Conservation (phyloP, 2,888 invertebrate species). For the Microdon myrmicae region DNA sequence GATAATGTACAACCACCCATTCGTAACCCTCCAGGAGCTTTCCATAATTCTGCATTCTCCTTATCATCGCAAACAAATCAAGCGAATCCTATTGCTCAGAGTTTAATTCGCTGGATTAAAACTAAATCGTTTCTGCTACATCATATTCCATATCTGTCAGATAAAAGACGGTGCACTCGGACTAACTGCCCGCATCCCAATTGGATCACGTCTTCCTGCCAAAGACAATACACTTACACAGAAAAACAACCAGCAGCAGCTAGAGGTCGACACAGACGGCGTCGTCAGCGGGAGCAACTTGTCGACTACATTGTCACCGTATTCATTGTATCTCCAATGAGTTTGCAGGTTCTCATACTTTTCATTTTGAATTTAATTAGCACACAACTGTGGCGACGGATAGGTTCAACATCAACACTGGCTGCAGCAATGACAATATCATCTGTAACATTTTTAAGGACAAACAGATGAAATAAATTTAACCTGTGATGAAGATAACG, state of each 20-base stretch:
- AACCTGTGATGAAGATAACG: slow-evolving; percentile 20
- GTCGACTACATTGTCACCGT: slow-evolving; percentile 24
- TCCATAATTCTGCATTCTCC: slow-evolving; percentile 66
- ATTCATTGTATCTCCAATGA: slow-evolving; percentile 37
- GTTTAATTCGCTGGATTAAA: slow-evolving; percentile 66
- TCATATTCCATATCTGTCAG: slow-evolving; percentile 58
- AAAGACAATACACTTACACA: slow-evolving; percentile 19
- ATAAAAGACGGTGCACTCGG: background rate
- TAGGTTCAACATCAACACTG: slow-evolving; percentile 10
- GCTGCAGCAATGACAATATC: slow-evolving; percentile 19
- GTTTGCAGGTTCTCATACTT: slow-evolving; percentile 44
- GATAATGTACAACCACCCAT: slow-evolving; percentile 66
- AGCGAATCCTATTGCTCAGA: slow-evolving; percentile 62
- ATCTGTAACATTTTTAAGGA: slow-evolving; percentile 29
- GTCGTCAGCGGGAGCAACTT: slow-evolving; percentile 6
- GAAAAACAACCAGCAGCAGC: slow-evolving; percentile 26
- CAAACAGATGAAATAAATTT: slow-evolving; percentile 45
- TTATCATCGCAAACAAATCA: slow-evolving; percentile 54
- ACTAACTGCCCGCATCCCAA: slow-evolving; percentile 1
- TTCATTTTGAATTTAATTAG: slow-evolving; percentile 47
- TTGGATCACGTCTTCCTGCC: background rate
- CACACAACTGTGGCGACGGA: slow-evolving; percentile 36
- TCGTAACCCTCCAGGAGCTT: slow-evolving; percentile 67
- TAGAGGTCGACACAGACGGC: slow-evolving; percentile 28
- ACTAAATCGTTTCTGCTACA: slow-evolving; percentile 66